phyloP scores from a whole-genome alignment of 1,140 invertebrate species.

The Atopsyche davidsoni region DNA sequence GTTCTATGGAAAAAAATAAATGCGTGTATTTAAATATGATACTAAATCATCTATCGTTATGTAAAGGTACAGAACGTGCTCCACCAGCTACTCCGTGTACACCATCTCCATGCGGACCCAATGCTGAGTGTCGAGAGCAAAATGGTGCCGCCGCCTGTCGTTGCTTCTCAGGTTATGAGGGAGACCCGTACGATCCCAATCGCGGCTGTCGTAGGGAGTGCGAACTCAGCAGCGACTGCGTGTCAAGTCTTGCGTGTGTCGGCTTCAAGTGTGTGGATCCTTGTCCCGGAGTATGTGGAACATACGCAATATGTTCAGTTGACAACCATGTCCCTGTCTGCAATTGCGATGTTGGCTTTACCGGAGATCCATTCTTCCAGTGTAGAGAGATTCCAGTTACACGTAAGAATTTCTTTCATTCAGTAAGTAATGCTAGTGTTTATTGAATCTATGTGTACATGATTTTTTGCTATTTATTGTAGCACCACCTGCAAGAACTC shows the following conservation, averaged over 20 bases:
- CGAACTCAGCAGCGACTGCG: slow-evolving; percentile 68
- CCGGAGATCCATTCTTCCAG: slow-evolving; percentile 74
- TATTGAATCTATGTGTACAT: slow-evolving; percentile 2
- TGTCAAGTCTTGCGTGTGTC: slow-evolving; percentile 60
- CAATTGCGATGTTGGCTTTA: slow-evolving; percentile 63
- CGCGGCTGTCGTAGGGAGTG: slow-evolving; percentile 70
- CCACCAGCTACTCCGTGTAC: slow-evolving; percentile 55
- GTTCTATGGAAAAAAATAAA: neutral
- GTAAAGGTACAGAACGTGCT: slow-evolving; percentile 43
- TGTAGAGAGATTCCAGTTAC: slow-evolving; percentile 55
- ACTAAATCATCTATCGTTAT: too few species aligned
- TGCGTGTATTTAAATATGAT: neutral
- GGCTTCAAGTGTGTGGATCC: slow-evolving; percentile 71
- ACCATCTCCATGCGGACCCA: slow-evolving; percentile 64
- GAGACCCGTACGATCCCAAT: slow-evolving; percentile 58
- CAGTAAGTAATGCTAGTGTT: neutral
- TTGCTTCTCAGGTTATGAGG: slow-evolving; percentile 62
- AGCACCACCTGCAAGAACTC: slow-evolving; percentile 51
- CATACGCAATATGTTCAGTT: slow-evolving; percentile 66
- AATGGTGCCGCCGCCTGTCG: slow-evolving; percentile 62
- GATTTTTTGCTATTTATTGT: slow-evolving; percentile 35
- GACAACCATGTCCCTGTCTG: slow-evolving; percentile 71
- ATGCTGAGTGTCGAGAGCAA: slow-evolving; percentile 60
- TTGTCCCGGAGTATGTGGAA: slow-evolving; percentile 67
- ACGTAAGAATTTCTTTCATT: slow-evolving; percentile 41